These are phyloP conservation scores for Colius striatus DNA, from an alignment of 2,113 vertebrate genomes.

Conservation along the genomic window DNA sequence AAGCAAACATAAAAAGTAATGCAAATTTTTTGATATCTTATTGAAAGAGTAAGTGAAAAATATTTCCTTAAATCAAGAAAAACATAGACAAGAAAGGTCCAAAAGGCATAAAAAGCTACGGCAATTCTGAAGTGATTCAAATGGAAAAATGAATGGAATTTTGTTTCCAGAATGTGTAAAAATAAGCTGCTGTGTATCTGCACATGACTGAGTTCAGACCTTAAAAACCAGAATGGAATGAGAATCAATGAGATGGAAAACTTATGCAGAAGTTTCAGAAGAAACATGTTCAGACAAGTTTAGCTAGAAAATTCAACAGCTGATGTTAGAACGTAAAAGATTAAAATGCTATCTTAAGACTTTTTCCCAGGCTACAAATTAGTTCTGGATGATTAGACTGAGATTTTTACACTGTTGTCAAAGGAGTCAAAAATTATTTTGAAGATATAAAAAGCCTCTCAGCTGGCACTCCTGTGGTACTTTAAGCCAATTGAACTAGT, in stretches of 20 bases:
- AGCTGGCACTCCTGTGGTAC: neutral
- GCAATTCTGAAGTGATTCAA: neutral
- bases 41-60: neutral
- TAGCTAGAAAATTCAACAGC: neutral
- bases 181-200: neutral
- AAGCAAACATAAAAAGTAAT: neutral
- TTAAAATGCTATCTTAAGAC: conserved; percentile 6
- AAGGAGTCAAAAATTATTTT: conserved; percentile 5
- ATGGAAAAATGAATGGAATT: neutral
- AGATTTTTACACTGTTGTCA: neutral
- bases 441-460: neutral
- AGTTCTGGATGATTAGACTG: conserved; percentile 4
- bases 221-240: neutral
- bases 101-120: neutral
- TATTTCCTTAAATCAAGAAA: neutral
- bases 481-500: neutral
- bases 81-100: neutral
- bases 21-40: neutral
- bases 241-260: conserved; percentile 15
- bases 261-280: neutral
- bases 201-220: neutral
- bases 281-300: neutral
- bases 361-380: conserved; percentile 24
- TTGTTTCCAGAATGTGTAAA: neutral
- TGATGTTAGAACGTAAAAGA: neutral